Conservation (phyloP, 2,797 vertebrate species). For the Ceryle rudis region DNA sequence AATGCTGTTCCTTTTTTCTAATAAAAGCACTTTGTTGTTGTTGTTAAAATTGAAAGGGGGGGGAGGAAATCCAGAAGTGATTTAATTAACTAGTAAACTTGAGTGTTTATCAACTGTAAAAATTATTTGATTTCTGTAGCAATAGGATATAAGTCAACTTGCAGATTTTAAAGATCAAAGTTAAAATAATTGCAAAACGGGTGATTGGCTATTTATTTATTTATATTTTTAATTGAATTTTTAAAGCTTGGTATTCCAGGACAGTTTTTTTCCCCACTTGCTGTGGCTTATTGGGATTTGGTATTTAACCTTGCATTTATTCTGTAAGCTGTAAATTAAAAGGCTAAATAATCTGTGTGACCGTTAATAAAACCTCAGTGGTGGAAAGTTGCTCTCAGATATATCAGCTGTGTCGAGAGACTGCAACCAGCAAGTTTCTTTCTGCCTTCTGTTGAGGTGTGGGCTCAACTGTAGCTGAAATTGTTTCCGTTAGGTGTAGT, state of each 20-base stretch:
- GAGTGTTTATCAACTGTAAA: slow-evolving; percentile 27
- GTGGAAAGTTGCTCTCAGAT: neutral
- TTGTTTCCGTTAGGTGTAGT: neutral
- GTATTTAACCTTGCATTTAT: slow-evolving; percentile 23
- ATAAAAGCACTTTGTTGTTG: neutral
- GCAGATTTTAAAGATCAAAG: slow-evolving; percentile 56
- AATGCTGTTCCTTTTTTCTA: slow-evolving; percentile 12
- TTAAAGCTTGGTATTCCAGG: slow-evolving; percentile 23
- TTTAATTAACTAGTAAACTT: slow-evolving; percentile 51
- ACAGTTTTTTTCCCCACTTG: neutral
- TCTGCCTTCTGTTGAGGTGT: neutral
- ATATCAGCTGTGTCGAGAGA: neutral
- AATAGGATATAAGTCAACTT: neutral
- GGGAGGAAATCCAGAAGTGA: neutral
- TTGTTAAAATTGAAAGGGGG: slow-evolving; percentile 12
- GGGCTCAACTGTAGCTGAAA: neutral
- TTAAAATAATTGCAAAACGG: slow-evolving; percentile 33
- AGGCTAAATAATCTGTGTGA: neutral
- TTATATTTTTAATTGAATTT: slow-evolving; percentile 13
- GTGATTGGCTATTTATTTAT: slow-evolving; percentile 4
- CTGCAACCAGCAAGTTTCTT: neutral
- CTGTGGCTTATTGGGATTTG: slow-evolving; percentile 3
- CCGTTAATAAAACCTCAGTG: neutral
- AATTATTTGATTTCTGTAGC: neutral
- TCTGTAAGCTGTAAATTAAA: neutral